Conservation (phyloP, 2,888 invertebrate species). For the Thymelicus sylvestris region DNA sequence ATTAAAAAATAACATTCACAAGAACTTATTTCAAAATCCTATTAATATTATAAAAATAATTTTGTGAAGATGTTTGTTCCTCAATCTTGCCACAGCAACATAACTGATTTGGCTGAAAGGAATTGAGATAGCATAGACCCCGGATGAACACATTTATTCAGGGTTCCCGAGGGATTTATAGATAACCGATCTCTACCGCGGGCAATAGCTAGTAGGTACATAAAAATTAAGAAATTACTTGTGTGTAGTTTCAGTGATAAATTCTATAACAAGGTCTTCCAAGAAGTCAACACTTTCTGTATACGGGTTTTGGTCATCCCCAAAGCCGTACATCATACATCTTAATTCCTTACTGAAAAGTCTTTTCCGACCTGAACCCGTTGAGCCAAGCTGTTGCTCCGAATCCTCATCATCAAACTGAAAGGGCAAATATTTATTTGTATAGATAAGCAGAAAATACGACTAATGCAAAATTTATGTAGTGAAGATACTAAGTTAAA, state of each 20-base stretch:
- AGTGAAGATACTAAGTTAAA: background rate
- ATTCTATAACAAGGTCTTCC: slow-evolving; percentile 99
- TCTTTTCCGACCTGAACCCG: slow-evolving; percentile 90
- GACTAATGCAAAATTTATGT: background rate
- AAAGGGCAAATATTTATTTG: slow-evolving; percentile 28
- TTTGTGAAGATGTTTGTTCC: no score
- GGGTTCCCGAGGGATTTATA: no score
- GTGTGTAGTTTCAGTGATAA: slow-evolving; percentile 97
- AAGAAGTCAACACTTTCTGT: slow-evolving; percentile 99
- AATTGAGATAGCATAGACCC: no score
- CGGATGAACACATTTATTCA: no score
- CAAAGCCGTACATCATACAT: slow-evolving; percentile 99
- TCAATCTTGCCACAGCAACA: no score
- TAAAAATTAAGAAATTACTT: slow-evolving; percentile 73
- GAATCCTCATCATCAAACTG: slow-evolving; percentile 88
- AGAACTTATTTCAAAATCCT: no score
- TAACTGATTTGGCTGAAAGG: no score
- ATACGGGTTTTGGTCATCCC: slow-evolving; percentile 99
- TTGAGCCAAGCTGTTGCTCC: slow-evolving; percentile 88
- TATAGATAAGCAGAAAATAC: background rate
- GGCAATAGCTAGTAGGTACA: background rate
- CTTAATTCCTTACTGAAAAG: slow-evolving; percentile 96
- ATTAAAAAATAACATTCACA: no score
- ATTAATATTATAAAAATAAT: no score
- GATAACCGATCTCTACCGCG: no score